Percentiles rank a stretch among this genome's conserved stretches.
These are phyloP conservation scores for Lasioglossum baleicum DNA, from an alignment of 1,140 invertebrate species.

Conservation along the genomic window DNA sequence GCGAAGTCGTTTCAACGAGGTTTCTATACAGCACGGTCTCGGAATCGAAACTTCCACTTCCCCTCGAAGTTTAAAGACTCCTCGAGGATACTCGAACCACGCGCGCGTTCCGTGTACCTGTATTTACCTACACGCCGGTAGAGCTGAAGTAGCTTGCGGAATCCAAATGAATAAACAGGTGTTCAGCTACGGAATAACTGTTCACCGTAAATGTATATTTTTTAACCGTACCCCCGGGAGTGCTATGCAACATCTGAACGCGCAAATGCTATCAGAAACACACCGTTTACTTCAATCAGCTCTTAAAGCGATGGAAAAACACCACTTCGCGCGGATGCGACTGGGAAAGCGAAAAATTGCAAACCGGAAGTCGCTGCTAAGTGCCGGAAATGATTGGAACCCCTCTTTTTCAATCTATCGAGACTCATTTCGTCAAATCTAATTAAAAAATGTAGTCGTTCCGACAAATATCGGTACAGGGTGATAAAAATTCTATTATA, in stretches of 20 bases:
- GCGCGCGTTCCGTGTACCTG: conserved; percentile 38
- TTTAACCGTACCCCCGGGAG: conserved; percentile 16
- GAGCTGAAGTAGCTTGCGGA: conserved; percentile 56
- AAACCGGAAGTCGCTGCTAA: no score
- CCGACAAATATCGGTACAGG: no score
- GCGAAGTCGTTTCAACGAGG: neutral
- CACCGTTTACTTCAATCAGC: neutral
- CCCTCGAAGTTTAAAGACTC: conserved; percentile 19
- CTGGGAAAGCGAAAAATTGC: no score
- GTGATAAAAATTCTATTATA: no score
- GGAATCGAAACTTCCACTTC: conserved; percentile 12
- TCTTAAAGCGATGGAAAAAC: neutral
- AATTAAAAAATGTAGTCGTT: no score
- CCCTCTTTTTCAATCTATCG: no score
- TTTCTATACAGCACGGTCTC: neutral
- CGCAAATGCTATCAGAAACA: neutral
- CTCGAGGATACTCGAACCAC: conserved; percentile 47
- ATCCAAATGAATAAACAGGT: conserved; percentile 54
- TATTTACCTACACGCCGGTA: conserved; percentile 55
- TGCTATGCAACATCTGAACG: no score
- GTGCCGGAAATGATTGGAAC: no score
- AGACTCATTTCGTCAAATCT: no score
- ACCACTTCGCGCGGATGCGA: no score
- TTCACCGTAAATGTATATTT: conserved; percentile 53
- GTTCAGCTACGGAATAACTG: conserved; percentile 35